A percentile compares a stretch with the other conserved stretches of the same genome.
Evolutionary conservation across 2,888 invertebrate species (phyloP).

Genomic region (Bedellia somnulentella): DNA sequence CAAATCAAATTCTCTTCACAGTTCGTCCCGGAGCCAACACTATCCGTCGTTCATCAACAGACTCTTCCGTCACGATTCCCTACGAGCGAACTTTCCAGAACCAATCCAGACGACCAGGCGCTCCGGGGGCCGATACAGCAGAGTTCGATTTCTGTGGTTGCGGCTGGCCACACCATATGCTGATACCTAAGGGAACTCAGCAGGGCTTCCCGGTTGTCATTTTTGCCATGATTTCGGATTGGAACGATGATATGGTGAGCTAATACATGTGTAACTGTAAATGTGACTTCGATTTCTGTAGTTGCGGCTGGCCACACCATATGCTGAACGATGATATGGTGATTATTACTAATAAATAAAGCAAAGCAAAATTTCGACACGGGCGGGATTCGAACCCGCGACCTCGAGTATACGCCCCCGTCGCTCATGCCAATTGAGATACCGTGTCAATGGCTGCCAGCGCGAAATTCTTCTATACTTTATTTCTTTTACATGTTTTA

Average conservation of each 20-base stretch:
- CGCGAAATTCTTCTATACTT: no score
- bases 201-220: conserved; percentile 69
- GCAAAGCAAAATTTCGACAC: no score
- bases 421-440: no score
- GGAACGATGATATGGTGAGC: conserved; percentile 65
- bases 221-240: conserved; percentile 79
- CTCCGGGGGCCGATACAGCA: conserved; percentile 42
- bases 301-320: conserved; percentile 5
- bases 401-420: no score
- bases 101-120: conserved; percentile 63
- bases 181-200: conserved; percentile 70
- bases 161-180: conserved; percentile 85
- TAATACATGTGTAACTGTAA: no score
- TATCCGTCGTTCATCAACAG: conserved; percentile 65
- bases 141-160: conserved; percentile 84
- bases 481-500: no score
- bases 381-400: no score
- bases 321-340: no score
- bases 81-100: conserved; percentile 80
- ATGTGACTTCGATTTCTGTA: conserved; percentile 6
- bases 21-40: conserved; percentile 70
- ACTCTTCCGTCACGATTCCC: conserved; percentile 82
- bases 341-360: no score
- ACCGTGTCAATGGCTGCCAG: no score
- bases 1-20: no score